Percentiles rank a stretch among this genome's conserved stretches.
Conservation (phyloP, 1,140 invertebrate genomes). For the Leptinotarsa undecemlineata region DNA sequence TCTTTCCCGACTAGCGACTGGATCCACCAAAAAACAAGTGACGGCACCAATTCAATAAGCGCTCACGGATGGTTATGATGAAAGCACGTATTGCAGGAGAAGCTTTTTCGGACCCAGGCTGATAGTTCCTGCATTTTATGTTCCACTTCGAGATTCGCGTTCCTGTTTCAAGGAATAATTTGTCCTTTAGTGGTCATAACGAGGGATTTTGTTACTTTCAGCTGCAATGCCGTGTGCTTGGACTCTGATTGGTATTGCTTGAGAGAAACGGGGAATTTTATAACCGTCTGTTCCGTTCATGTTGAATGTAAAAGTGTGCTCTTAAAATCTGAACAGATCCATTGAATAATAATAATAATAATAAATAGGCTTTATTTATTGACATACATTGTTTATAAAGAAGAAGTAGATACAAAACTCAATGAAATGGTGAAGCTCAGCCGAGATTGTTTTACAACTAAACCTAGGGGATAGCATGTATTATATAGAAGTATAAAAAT, state of each 20-base stretch:
- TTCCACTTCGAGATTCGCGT: neutral
- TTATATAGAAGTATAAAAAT: no score
- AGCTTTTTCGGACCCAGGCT: neutral
- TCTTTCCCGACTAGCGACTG: neutral
- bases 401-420: no score
- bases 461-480: no score
- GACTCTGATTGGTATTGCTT: neutral
- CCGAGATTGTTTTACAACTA: no score
- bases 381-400: no score
- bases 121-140: slow-evolving; percentile 8
- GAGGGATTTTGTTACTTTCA: neutral
- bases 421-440: no score
- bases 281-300: no score
- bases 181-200: slow-evolving; percentile 5
- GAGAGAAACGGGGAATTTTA: neutral
- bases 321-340: no score
- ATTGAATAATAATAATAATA: no score
- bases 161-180: neutral
- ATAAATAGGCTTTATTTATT: no score
- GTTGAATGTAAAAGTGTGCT: no score
- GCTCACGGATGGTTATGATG: slow-evolving; percentile 7
- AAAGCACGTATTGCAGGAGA: slow-evolving; percentile 5
- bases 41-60: slow-evolving; percentile 5
- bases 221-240: neutral
- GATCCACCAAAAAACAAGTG: slow-evolving; percentile 8